Evolutionary conservation across 37 sponge, comb jelly and placozoan genomes (phyloP).

Genomic region (Mnemiopsis leidyi): DNA sequence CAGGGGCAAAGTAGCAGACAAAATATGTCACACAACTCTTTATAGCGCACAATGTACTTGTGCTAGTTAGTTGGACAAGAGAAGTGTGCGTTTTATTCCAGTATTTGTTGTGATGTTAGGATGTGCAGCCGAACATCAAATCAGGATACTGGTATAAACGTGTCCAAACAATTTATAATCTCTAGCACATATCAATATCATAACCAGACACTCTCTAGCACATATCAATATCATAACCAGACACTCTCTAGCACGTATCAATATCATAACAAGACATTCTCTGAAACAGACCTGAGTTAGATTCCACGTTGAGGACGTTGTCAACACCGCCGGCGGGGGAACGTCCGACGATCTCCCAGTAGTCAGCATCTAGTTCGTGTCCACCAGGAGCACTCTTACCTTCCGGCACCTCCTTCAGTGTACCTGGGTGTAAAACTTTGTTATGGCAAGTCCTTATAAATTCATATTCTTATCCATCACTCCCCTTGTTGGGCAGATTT

Average conservation of each 20-base stretch:
- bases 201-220: not conserved
- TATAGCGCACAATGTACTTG: too few species aligned
- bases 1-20: too few species aligned
- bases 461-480: too few species aligned
- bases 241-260: too few species aligned
- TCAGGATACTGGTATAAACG: not conserved
- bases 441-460: too few species aligned
- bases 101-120: not conserved
- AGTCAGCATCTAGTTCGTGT: conserved; percentile 88
- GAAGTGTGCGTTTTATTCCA: not conserved
- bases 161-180: not conserved
- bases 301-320: conserved; percentile 79
- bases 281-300: conserved; percentile 62
- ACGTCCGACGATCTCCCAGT: conserved; percentile 90
- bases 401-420: conserved; percentile 31
- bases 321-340: conserved; percentile 95
- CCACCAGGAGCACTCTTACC: conserved; percentile 91
- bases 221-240: too few species aligned
- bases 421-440: too few species aligned
- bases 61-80: too few species aligned
- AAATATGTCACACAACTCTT: too few species aligned
- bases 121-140: not conserved
- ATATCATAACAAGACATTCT: too few species aligned
- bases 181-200: not conserved
- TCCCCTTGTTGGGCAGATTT: too few species aligned